Evolutionary conservation across 2,888 invertebrate species (phyloP).

Genomic region (Napeogenes inachia): DNA sequence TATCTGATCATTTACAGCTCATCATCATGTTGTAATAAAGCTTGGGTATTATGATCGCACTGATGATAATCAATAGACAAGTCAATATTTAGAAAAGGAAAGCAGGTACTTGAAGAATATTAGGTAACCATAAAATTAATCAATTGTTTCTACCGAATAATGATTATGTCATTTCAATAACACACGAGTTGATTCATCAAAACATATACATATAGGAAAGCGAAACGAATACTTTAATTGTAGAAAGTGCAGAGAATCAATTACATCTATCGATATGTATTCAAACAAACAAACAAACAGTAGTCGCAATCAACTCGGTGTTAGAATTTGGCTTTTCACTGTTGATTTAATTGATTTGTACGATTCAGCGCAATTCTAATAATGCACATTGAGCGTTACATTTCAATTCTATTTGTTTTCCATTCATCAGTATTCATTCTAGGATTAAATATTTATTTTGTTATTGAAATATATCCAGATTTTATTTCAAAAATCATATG

Average conservation of each 20-base stretch:
- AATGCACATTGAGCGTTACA: not conserved
- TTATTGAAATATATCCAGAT: too few species aligned
- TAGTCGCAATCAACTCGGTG: slow-evolving; percentile 18
- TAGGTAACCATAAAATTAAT: not conserved
- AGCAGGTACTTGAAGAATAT: not conserved
- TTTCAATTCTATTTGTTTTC: too few species aligned
- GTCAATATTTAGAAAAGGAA: not conserved
- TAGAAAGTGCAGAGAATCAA: slow-evolving; percentile 68
- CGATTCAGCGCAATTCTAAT: slow-evolving; percentile 2
- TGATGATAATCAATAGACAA: not conserved
- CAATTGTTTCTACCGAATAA: not conserved
- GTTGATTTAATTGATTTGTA: not conserved
- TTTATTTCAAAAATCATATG: too few species aligned
- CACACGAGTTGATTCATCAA: slow-evolving; percentile 35
- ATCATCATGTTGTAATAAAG: not conserved
- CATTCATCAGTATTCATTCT: too few species aligned
- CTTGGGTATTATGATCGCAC: not conserved
- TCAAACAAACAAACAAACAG: slow-evolving; percentile 23
- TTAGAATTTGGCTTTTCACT: slow-evolving; percentile 4
- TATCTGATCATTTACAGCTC: not conserved
- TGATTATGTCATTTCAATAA: slow-evolving; percentile 9
- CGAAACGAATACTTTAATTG: slow-evolving; percentile 62
- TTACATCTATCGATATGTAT: slow-evolving; percentile 41
- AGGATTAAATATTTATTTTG: too few species aligned
- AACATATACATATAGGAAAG: slow-evolving; percentile 57